Evolutionary conservation across 2,797 vertebrate genomes (phyloP), one percentile per base, ranked within the genome.

Genomic region (Smutsia gigantea): DNA sequence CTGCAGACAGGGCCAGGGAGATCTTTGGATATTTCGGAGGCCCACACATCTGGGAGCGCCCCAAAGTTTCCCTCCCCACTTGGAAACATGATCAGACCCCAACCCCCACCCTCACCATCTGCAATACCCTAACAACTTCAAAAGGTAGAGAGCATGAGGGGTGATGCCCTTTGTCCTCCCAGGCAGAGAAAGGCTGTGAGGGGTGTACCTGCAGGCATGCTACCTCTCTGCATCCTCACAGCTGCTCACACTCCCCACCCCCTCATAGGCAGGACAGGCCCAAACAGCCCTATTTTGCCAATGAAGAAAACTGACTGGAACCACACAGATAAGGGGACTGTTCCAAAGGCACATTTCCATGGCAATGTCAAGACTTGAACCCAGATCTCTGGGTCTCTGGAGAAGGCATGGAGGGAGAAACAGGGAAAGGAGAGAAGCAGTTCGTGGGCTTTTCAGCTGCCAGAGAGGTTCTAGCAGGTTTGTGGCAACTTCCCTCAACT

Each of bases 391-490:
- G 23, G 19, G 72, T 85, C 25, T 78, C 25, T n/a, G 83, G 69
- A 59, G 64, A 61, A 94, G 57, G 29, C 2, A 2, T 7, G 9
- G 72, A 53, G 7, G 4, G 12, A 23, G 29, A 8, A 10, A 49
- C 21, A 14, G 13, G 75, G 71, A 29, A 31, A 13, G 57, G 13
- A 59, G n/a, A 86, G 34, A 14, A 75, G 68, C 25, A 31, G 46
- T 9, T 46, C 7, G 1, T 0, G 0, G 5, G 31, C 53, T 81
- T 51, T 19, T 49, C 75, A 59, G 61, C n/a, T 4, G 2, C 61
- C 46, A 64, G 55, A 68, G 29, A n/a, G 15, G 53, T 51, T 19
- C 23, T 31, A 68, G 61, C 1, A 1, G 18, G 51, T 57, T 31
- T 18, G n/a, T 15, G 63, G 87, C 19, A 21, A 29, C 27, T n/a